Base-by-base conservation (phyloP, 2,797 vertebrate species). In the Diglossa cyanea region DNA sequence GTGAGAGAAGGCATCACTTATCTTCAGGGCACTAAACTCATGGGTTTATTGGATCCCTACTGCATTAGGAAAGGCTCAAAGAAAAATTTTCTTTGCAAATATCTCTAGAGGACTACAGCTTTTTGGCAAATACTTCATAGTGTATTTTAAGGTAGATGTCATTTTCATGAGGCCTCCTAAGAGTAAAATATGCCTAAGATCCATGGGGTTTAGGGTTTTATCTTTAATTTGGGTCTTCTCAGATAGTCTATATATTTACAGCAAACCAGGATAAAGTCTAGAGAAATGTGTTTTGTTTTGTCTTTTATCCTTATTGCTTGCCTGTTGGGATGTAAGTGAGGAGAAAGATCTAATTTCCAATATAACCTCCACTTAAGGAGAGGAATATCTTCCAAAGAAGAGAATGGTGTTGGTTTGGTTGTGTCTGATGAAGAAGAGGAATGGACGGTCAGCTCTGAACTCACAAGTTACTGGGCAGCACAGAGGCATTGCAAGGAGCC, bases 371-470 rank as follows among this genome's bases (percentile, higher is more conserved):
- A 21, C 6, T 94, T 93, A 97, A 44, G 98, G 98, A 76, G 97
- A 98, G 11, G 92, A 98, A 89, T 97, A 98, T 81, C 98, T 98
- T 77, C 98, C 98, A 15, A 98, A 96, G 96, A 99, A 99, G 66
- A 99, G 97, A 95, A 99, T 98, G 90, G 97, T 97, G 40, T 97
- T 98, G 75, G 97, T 98, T 88, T 97, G 95, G 48, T 98, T 98
- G 95, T 99, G 98, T 73, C 97, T 97, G 92, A 99, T 99, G 88
- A 98, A 98, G 97, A 99, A 99, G 63, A 99, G 96, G 97, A 99
- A 99, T 50, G 98, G 98, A 63, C 95, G 98, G 62, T 99, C 98
- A 8, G 98, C 98, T 11, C 33, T 98, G 93, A 99, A 98, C 37
- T 95, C 94, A 2, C 55, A 84, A 53, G 66, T 75, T 57, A 42